Conservation (phyloP, 2,113 vertebrate species). For the Neoarius graeffei region DNA sequence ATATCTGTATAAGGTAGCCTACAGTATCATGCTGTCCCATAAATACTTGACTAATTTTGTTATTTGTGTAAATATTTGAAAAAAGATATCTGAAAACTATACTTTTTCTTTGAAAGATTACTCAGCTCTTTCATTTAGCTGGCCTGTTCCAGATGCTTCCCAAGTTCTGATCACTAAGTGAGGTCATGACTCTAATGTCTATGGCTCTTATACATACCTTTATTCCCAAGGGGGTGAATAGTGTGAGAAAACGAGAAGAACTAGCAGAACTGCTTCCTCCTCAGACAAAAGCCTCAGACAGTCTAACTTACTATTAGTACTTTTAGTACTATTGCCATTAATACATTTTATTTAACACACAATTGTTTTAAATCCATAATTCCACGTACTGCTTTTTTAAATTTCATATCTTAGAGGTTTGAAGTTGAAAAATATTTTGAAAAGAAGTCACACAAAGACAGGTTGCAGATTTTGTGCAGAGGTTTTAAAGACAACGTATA, state of each 20-base stretch:
- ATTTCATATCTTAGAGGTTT: not conserved
- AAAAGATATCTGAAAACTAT: not conserved
- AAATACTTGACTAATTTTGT: not conserved
- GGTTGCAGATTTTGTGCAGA: not conserved
- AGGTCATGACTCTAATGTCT: constrained; percentile 56
- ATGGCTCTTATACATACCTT: constrained; percentile 63
- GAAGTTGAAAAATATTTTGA: not conserved
- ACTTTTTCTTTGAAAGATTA: constrained; percentile 45
- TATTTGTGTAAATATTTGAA: not conserved
- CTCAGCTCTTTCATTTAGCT: constrained; percentile 60
- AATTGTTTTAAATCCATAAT: not conserved
- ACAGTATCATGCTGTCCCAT: not conserved
- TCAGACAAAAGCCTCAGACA: not conserved
- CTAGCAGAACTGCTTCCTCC: constrained; percentile 58
- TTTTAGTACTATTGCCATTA: not conserved
- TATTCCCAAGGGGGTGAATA: constrained; percentile 59
- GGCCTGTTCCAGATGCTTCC: constrained; percentile 57
- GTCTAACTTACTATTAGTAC: not conserved
- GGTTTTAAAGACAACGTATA: not conserved
- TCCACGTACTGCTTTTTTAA: not conserved
- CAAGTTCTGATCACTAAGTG: constrained; percentile 58
- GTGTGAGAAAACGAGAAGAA: constrained; percentile 51
- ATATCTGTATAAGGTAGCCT: constrained; percentile 57
- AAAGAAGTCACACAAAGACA: not conserved
- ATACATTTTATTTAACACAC: not conserved